A percentile compares a stretch with the other conserved stretches of the same genome.
phyloP scores from a whole-genome alignment of 1,140 invertebrate species.

The Drosophila trapezifrons region DNA sequence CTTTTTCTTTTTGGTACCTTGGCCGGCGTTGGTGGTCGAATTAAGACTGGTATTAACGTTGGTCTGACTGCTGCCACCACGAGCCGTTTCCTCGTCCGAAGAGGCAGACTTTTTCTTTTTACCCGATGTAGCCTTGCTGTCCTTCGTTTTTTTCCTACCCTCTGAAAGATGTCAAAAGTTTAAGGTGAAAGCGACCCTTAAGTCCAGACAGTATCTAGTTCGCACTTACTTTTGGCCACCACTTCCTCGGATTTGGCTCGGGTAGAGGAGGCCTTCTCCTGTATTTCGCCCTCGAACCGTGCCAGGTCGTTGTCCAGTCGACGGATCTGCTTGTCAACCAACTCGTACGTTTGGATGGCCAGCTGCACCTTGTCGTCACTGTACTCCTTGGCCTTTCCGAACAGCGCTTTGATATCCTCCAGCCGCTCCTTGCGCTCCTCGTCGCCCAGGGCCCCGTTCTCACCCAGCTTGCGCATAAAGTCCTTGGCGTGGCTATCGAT shows the following conservation, averaged over 20 bases:
- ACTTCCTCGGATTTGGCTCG: slow-evolving; percentile 87
- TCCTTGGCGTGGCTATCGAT: slow-evolving; percentile 95
- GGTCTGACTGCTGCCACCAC: slow-evolving; percentile 48
- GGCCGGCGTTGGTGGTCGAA: slow-evolving; percentile 47
- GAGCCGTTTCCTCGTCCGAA: slow-evolving; percentile 74
- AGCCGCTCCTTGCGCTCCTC: slow-evolving; percentile 94
- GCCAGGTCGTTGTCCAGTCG: slow-evolving; percentile 97
- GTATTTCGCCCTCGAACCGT: slow-evolving; percentile 97
- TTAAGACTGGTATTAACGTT: slow-evolving; percentile 57
- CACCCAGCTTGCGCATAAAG: slow-evolving; percentile 87
- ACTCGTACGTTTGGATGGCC: slow-evolving; percentile 98
- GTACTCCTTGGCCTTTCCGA: slow-evolving; percentile 96
- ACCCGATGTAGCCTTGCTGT: slow-evolving; percentile 80
- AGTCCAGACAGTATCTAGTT: neutral
- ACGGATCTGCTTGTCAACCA: slow-evolving; percentile 99
- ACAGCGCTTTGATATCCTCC: slow-evolving; percentile 92
- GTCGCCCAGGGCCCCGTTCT: slow-evolving; percentile 86
- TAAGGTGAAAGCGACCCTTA: too few species aligned
- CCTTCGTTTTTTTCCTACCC: slow-evolving; percentile 86
- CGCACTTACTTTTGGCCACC: slow-evolving; percentile 84
- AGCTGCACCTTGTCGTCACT: slow-evolving; percentile 98
- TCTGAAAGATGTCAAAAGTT: slow-evolving; percentile 70
- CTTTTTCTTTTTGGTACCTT: slow-evolving; percentile 84
- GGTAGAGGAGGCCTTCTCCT: slow-evolving; percentile 94
- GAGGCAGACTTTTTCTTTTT: slow-evolving; percentile 82